Base-by-base conservation (phyloP, 2,113 vertebrate species). In the Podiceps cristatus region DNA sequence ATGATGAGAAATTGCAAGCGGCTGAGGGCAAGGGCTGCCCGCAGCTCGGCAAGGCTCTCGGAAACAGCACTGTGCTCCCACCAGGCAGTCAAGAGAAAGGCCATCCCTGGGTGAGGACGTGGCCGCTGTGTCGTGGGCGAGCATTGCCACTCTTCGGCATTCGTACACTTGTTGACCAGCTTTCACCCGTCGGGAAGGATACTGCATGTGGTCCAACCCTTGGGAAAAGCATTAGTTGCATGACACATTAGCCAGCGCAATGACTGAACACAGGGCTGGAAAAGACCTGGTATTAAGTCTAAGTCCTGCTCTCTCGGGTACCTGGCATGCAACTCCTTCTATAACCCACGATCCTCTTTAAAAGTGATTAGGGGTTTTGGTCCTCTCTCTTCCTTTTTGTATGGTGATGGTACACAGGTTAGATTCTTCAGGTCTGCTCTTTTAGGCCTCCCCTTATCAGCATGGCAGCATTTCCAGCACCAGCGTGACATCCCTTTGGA, bases 11-110 rank as follows among this genome's bases (percentile, higher is more conserved):
- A 56, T 11, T 0, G 0, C 76, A 69, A 63, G 47, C 7, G 6
- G 52, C 23, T 31, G 28, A 73, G 19, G 25, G 15, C 8, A 5
- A 68, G 53, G 72, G 33, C 20, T 83, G 55, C 73, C 37, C 2
- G 0, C 55, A 56, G 37, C 52, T 79, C 49, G 33, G 15, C 3
- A 1, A 17, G 20, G 23, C 33, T 73, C 29, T 56, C 4, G 1
- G 40, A 80, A 68, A 24, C 9, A 60, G 35, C 0, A 0, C 11
- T 53, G n/a, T 3, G 2, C 9, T 75, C 24, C 29, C 53, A 52
- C 31, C 25, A 52, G 8, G 11, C 45, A n/a, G 49, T 10, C 64
- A 62, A 35, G 29, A 18, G 31, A 86, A 56, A 5, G 56, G 18
- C 29, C 45, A 49, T 27, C 29, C 53, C 31, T 40, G 27, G 10